A percentile compares a stretch with the other conserved stretches of the same genome.
Evolutionary conservation across 2,113 vertebrate genomes (phyloP).

Genomic region (Macrotis lagotis): DNA sequence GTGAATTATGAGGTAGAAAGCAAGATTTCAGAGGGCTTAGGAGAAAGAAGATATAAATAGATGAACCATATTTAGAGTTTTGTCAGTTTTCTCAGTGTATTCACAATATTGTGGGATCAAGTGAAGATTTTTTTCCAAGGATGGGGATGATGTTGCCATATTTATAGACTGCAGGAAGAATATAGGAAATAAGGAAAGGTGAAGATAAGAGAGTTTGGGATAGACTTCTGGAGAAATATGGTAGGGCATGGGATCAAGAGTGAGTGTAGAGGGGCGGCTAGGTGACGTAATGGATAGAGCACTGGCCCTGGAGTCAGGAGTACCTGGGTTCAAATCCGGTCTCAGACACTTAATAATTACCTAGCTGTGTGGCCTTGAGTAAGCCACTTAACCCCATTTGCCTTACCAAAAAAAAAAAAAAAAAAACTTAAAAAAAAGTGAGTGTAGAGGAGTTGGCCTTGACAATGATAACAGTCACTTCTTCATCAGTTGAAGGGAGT

Average conservation of each 20-base stretch:
- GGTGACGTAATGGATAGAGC: too few species aligned
- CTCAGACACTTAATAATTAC: too few species aligned
- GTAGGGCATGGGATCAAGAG: not conserved
- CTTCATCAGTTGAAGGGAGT: not conserved
- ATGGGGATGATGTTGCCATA: not conserved
- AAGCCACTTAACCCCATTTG: too few species aligned
- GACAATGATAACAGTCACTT: not conserved
- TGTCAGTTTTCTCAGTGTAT: not conserved
- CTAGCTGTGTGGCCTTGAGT: too few species aligned
- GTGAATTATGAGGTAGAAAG: not conserved
- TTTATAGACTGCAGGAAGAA: not conserved
- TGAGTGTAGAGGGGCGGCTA: not conserved
- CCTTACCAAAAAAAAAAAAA: too few species aligned
- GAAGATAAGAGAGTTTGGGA: not conserved
- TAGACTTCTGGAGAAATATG: not conserved
- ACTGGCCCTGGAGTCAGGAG: too few species aligned
- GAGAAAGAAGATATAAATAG: not conserved
- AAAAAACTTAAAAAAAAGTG: too few species aligned
- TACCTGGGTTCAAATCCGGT: too few species aligned
- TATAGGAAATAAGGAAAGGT: not conserved
- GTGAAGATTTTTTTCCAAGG: not conserved
- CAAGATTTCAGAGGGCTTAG: not conserved
- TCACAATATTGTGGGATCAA: not conserved
- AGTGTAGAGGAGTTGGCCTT: not conserved
- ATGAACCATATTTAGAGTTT: not conserved